Evolutionary conservation across 2,113 vertebrate species (phyloP).

Genomic region (Osmerus eperlanus): DNA sequence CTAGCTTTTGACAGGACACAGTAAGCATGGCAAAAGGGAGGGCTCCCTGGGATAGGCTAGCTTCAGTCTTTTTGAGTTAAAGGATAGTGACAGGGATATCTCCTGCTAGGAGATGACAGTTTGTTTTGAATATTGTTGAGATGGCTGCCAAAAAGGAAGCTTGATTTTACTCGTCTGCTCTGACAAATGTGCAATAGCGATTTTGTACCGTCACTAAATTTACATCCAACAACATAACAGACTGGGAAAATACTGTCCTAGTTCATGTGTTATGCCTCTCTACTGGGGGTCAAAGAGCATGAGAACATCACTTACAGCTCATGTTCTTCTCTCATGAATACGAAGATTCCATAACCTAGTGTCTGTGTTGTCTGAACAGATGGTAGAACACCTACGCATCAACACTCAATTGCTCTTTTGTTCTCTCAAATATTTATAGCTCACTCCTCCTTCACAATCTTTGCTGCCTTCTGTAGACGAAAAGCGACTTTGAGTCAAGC

Average conservation of each 20-base stretch:
- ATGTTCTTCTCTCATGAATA: constrained; percentile 26
- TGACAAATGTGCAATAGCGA: not conserved
- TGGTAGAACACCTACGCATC: constrained; percentile 66
- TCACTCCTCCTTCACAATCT: constrained; percentile 41
- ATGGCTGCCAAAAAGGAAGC: not conserved
- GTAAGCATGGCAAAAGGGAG: constrained; percentile 3
- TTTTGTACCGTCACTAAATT: not conserved
- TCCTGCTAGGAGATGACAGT: not conserved
- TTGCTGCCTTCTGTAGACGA: constrained; percentile 36
- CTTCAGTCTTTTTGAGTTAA: not conserved
- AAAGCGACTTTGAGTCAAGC: constrained; percentile 28
- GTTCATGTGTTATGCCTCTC: not conserved
- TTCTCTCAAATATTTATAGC: constrained; percentile 67
- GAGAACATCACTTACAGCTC: not conserved
- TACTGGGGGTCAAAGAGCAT: constrained; percentile 1
- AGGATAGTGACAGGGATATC: not conserved
- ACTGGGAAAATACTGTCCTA: not conserved
- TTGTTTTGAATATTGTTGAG: not conserved
- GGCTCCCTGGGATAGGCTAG: not conserved
- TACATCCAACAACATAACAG: not conserved
- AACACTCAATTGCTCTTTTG: constrained; percentile 66
- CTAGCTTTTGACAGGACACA: not conserved
- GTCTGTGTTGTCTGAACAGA: constrained; percentile 60
- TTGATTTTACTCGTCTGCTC: not conserved
- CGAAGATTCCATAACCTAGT: constrained; percentile 39